Evolutionary conservation across 2,888 invertebrate genomes (phyloP).

Genomic region (Choreutis nemorana): DNA sequence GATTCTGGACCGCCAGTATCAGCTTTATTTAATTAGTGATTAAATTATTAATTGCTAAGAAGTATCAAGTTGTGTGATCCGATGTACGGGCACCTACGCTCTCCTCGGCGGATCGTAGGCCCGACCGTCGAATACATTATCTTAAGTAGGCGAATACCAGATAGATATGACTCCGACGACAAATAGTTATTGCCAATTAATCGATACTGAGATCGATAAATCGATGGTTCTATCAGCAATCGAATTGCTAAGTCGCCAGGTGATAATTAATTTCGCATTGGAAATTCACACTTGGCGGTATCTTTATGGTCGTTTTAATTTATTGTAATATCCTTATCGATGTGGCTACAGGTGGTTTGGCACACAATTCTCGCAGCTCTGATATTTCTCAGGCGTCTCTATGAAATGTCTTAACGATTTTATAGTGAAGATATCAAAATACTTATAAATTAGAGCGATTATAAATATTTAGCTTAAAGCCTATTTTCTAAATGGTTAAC

Average conservation of each 20-base stretch:
- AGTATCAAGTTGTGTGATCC: constrained; percentile 35
- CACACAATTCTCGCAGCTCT: too few relatives aligned
- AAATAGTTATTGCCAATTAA: constrained; percentile 60
- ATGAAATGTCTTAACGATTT: too few relatives aligned
- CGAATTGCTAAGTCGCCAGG: neutral
- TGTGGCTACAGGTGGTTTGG: too few relatives aligned
- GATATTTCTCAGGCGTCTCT: too few relatives aligned
- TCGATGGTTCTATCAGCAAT: constrained; percentile 7
- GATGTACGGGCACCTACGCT: constrained; percentile 37
- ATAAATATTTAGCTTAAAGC: too few relatives aligned
- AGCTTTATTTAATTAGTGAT: neutral
- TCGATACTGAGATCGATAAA: constrained; percentile 31
- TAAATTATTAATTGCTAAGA: constrained; percentile 12
- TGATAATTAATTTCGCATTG: constrained; percentile 1
- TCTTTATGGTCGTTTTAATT: too few relatives aligned
- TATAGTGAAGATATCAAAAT: too few relatives aligned
- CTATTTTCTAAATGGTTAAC: too few relatives aligned
- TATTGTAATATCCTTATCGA: too few relatives aligned
- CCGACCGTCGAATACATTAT: constrained; percentile 52
- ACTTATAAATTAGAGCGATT: too few relatives aligned
- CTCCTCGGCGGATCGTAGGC: constrained; percentile 40
- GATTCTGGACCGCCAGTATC: neutral
- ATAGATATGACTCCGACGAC: constrained; percentile 51
- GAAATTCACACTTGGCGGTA: constrained; percentile 3
- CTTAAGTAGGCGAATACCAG: constrained; percentile 49